phyloP scores from a whole-genome alignment of 23 tunicate genomes.

The Diplosoma virens region DNA sequence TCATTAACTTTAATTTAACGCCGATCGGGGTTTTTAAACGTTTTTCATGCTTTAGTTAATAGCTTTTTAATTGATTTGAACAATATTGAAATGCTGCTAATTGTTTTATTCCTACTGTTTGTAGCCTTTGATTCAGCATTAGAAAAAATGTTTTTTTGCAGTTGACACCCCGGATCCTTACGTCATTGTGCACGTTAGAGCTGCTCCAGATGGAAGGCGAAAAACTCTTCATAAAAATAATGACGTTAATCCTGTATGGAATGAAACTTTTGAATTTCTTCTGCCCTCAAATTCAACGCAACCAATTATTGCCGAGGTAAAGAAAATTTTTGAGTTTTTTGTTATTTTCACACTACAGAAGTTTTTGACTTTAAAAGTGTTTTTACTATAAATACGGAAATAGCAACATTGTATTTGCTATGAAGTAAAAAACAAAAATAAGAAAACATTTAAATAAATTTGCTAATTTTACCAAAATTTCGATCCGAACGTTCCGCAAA shows the following conservation, averaged over 20 bases:
- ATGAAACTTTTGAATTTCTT: constrained; percentile 57
- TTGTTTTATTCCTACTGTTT: too few species aligned
- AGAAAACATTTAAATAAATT: too few species aligned
- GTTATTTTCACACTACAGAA: not conserved
- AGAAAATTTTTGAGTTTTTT: not conserved
- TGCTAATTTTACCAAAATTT: too few species aligned
- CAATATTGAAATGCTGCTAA: too few species aligned
- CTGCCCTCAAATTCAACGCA: constrained; percentile 39
- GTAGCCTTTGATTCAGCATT: too few species aligned
- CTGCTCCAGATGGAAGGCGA: constrained; percentile 73
- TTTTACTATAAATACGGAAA: not conserved
- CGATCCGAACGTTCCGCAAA: too few species aligned
- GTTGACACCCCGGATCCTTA: constrained; percentile 96
- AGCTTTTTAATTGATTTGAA: too few species aligned
- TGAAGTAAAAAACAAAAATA: too few species aligned
- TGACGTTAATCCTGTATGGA: constrained; percentile 77
- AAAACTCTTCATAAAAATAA: constrained; percentile 61
- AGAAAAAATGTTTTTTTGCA: constrained; percentile 30
- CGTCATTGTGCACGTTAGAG: constrained; percentile 58
- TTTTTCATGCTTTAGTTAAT: too few species aligned
- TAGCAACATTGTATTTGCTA: too few species aligned
- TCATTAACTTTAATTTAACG: too few species aligned
- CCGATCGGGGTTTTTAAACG: too few species aligned
- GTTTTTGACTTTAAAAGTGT: not conserved
- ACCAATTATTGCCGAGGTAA: constrained; percentile 50